phyloP scores from a whole-genome alignment of 2,888 invertebrate genomes.

The Drepanosiphum platanoidis region DNA sequence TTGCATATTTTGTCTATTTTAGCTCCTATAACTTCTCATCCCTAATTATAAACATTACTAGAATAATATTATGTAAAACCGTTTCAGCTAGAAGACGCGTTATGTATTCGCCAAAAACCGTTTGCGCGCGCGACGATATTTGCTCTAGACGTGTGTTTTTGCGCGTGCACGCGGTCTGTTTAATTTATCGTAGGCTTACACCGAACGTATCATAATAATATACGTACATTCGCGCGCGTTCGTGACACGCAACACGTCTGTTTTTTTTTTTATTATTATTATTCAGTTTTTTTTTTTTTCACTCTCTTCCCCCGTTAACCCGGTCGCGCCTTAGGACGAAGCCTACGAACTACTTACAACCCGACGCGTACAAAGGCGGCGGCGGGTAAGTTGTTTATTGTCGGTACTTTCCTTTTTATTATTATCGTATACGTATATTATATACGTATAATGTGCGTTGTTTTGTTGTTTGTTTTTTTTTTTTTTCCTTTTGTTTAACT shows the following conservation, averaged over 20 bases:
- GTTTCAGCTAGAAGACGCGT: too few species aligned
- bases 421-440: not conserved
- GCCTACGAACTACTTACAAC: constrained; percentile 23
- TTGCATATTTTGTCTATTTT: too few species aligned
- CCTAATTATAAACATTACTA: too few species aligned
- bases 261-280: not conserved
- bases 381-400: constrained; percentile 41
- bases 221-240: not conserved
- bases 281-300: not conserved
- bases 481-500: constrained; percentile 13
- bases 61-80: too few species aligned
- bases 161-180: not conserved
- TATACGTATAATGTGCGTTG: constrained; percentile 8
- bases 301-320: too few species aligned
- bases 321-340: not conserved
- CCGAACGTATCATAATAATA: not conserved
- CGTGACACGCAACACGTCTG: not conserved
- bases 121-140: too few species aligned
- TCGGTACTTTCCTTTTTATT: constrained; percentile 16
- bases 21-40: too few species aligned
- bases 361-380: not conserved
- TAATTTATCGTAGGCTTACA: too few species aligned
- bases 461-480: not conserved
- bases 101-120: too few species aligned
- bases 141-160: not conserved